Evolutionary conservation across 2,113 vertebrate species (phyloP), one percentile per base, ranked within the genome.

Genomic region (Stercorarius parasiticus): DNA sequence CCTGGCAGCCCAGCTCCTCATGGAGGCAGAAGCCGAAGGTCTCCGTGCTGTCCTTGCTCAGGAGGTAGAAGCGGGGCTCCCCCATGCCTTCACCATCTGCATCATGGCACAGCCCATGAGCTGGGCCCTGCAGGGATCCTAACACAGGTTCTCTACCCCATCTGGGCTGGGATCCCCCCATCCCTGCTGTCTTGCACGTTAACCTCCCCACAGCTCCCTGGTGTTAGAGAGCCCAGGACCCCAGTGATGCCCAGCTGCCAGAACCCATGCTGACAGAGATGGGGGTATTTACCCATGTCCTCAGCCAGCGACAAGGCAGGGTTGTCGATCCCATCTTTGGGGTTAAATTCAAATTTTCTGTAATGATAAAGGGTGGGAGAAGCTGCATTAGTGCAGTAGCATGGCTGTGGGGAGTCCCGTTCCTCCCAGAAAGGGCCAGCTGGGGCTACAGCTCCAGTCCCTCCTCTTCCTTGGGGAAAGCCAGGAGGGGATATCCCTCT

Each of bases 241-340:
- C 32, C 69, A 58, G 78, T 1, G 1, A 36, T 7, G 49, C 40
- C 66, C 72, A 6, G 36, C 34, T 82, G 72, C 26, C 58, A 56
- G n/a, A 38, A 42, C 5, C 55, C 1, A 0, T 12, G 32, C 52
- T 64, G 65, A 32, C 21, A 38, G 13, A 76, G 52, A 27, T 5
- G 12, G 53, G 27, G 49, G 65, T 5, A 80, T 94, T 98, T 98
- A 99, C 99, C 99, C 64, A 47, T 85, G 71, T 99, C 98, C 64
- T 99, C 99, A 32, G 98, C 94, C 97, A 98, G 97, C 6, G 98
- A 98, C 98, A 99, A 98, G 84, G 97, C 98, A 70, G 99, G 99
- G 96, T 99, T 99, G 97, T 99, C 99, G 17, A 99, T 99, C 78
- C 99, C 99, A 91, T 98, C 97, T 97, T 99, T 99, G 15, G 99